Base-by-base conservation (phyloP, 2,888 invertebrate genomes). In the Drosophila nr. perissopoda region DNA sequence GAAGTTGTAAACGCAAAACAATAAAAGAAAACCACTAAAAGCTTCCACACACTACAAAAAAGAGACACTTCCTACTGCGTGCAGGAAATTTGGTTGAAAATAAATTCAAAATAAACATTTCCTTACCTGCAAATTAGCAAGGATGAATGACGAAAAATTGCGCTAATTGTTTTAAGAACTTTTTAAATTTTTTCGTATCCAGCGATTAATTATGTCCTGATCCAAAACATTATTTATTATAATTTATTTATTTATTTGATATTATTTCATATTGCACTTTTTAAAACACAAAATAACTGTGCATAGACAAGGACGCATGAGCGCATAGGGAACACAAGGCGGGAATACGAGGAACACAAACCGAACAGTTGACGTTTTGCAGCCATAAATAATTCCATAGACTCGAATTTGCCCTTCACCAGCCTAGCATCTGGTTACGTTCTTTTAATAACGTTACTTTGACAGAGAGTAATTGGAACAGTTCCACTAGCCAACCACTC, bases 321-420 rank as follows among this genome's bases (percentile, higher is more conserved):
- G 27, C 46, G 5, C 63, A 63, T 53, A 78, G 54, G 31, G 40
- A 16, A 46, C 18, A 6, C 13, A 49, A 38, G 51, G 11, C 27
- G 18, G 46, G 16, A 21, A 46, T 16, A 46, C 21, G 16, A 46
- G 13, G 4, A 71, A 46, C 31, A 54, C 54, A 70, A 74, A 60
- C 57, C 57, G 60, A 75, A 49, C 29, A 21, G 18, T 27, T 34
- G 56, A 53, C 52, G 33, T 31, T 40, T 73, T 40, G 29, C 34
- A 49, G 10, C 40, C 42, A 79, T 66, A 60, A 79, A 79, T 74
- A 66, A 70, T 77, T 74, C 18, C 56, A 27, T n/a, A n/a, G 53
- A 31, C 46, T 61, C 18, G 34, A 18, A 27, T 34, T 48, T 59
- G 36, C 27, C 25, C 51, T 58, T 46, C 38, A 49, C 11, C 57